Conservation (phyloP, 2,888 invertebrate species). For the Scrobipalpa costella region DNA sequence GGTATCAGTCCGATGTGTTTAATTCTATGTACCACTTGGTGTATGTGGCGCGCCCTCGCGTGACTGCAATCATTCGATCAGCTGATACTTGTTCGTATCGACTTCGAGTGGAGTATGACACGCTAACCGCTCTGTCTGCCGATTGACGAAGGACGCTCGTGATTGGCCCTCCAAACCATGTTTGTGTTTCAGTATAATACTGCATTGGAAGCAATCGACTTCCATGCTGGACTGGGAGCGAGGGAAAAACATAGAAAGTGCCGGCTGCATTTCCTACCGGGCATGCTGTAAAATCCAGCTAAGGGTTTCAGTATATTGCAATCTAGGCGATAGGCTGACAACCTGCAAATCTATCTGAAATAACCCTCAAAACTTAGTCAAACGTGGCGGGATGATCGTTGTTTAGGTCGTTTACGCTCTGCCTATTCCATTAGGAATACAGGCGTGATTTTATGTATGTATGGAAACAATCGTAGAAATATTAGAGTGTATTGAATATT, state of each 20-base stretch:
- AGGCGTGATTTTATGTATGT: too few relatives aligned
- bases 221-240: too few relatives aligned
- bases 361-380: too few relatives aligned
- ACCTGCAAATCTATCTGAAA: too few relatives aligned
- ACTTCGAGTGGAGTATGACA: constrained; percentile 67
- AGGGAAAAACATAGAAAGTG: too few relatives aligned
- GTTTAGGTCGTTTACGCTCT: too few relatives aligned
- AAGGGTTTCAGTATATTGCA: too few relatives aligned
- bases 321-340: too few relatives aligned
- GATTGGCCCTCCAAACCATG: constrained; percentile 53
- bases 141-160: constrained; percentile 61
- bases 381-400: too few relatives aligned
- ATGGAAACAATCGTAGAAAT: not conserved
- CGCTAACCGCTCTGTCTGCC: constrained; percentile 61
- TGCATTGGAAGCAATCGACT: constrained; percentile 13
- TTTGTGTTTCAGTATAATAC: constrained; percentile 9
- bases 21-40: constrained; percentile 30
- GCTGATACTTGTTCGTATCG: constrained; percentile 55
- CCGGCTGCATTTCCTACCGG: too few relatives aligned
- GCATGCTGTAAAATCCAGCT: too few relatives aligned
- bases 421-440: too few relatives aligned
- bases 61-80: constrained; percentile 60
- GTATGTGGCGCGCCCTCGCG: constrained; percentile 51
- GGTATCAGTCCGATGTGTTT: not conserved
- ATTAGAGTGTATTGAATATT: constrained; percentile 9